Conservation (phyloP, 2,888 invertebrate genomes). For the Acleris laterana region DNA sequence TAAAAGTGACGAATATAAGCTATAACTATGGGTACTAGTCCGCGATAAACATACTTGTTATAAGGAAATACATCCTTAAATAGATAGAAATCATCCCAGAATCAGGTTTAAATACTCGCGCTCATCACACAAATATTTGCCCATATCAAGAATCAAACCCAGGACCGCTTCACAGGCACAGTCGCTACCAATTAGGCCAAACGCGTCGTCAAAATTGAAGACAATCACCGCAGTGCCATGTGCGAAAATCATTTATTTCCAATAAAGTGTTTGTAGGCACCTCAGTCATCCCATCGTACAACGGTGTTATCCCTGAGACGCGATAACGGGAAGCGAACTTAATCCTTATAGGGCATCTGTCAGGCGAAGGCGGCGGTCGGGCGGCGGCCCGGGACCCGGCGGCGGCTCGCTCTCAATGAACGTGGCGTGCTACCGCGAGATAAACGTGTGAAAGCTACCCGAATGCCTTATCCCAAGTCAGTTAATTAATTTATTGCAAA, state of each 20-base stretch:
- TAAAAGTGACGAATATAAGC: too few relatives aligned
- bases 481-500: conserved; percentile 48
- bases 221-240: neutral
- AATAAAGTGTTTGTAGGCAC: conserved; percentile 36
- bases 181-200: too few relatives aligned
- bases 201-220: too few relatives aligned
- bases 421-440: conserved; percentile 42
- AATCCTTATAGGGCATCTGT: conserved; percentile 74
- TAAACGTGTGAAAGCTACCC: conserved; percentile 44
- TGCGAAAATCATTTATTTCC: conserved; percentile 3
- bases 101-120: too few relatives aligned
- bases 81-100: too few relatives aligned
- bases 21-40: too few relatives aligned
- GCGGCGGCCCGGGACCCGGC: conserved; percentile 43
- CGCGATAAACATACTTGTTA: too few relatives aligned
- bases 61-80: too few relatives aligned
- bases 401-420: conserved; percentile 53
- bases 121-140: too few relatives aligned
- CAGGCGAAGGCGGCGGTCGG: conserved; percentile 43
- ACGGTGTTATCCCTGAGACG: conserved; percentile 62
- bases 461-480: conserved; percentile 44
- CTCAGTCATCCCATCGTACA: conserved; percentile 59
- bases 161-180: too few relatives aligned
- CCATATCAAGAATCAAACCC: too few relatives aligned
- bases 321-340: conserved; percentile 72